These are phyloP conservation scores for Agrochola circellaris DNA, from an alignment of 2,888 invertebrate genomes.

Conservation along the genomic window DNA sequence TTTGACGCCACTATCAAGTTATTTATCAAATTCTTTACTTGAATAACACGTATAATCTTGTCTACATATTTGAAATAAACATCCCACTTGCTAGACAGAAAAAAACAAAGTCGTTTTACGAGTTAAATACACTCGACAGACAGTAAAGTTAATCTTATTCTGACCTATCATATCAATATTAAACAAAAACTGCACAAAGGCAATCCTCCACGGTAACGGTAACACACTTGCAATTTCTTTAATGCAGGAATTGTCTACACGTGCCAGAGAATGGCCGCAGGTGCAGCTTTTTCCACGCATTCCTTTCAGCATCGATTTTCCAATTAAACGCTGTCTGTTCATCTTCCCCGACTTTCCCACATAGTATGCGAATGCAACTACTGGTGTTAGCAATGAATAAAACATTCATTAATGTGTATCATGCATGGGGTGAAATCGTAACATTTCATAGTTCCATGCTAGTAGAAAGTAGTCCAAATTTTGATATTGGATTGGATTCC, in stretches of 20 bases:
- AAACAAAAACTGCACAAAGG: conserved; percentile 5
- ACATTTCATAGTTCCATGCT: conserved; percentile 20
- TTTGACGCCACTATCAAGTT: neutral
- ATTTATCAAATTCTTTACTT: conserved; percentile 10
- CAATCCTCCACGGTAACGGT: conserved; percentile 9
- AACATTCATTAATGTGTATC: conserved; percentile 57
- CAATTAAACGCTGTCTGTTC: conserved; percentile 53
- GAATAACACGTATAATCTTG: conserved; percentile 12
- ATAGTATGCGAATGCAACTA: conserved; percentile 42
- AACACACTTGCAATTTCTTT: conserved; percentile 21
- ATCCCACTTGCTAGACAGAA: neutral
- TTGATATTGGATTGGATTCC: conserved; percentile 37
- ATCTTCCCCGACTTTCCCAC: conserved; percentile 52
- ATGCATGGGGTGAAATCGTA: conserved; percentile 63
- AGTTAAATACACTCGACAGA: conserved; percentile 11
- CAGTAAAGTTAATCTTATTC: neutral
- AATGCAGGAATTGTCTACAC: conserved; percentile 33
- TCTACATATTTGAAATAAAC: conserved; percentile 12
- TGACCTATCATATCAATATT: neutral
- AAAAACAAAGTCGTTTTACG: conserved; percentile 19
- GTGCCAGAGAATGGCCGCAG: conserved; percentile 11
- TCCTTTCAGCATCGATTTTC: conserved; percentile 44
- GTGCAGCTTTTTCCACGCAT: conserved; percentile 51
- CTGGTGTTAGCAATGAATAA: conserved; percentile 61
- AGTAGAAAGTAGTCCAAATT: conserved; percentile 59